These are phyloP conservation scores for Triplophysa dalaica DNA, from an alignment of 2,113 vertebrate species.

Conservation along the genomic window DNA sequence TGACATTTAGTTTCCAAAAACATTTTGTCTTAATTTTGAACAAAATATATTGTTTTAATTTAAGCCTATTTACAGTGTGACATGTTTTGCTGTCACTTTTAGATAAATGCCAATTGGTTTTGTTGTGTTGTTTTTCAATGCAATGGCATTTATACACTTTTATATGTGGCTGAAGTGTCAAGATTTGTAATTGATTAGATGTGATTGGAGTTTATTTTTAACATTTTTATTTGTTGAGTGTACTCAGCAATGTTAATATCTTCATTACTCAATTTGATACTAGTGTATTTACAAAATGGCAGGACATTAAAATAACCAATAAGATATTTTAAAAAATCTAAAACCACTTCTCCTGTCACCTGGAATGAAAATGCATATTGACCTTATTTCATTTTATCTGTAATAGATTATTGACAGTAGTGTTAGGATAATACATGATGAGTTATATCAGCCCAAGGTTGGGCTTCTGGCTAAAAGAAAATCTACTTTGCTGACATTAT, in stretches of 20 bases:
- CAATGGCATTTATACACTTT: no score
- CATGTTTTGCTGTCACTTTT: no score
- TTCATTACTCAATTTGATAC: not conserved
- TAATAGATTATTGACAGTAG: no score
- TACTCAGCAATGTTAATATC: not conserved
- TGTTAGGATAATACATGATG: constrained; percentile 1
- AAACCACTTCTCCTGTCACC: not conserved
- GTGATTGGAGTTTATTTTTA: no score
- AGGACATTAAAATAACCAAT: not conserved
- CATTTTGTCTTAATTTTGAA: no score
- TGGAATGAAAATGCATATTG: not conserved
- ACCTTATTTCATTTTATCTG: not conserved
- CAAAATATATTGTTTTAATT: no score
- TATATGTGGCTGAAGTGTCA: not conserved
- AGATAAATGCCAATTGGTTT: no score
- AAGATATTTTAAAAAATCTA: not conserved
- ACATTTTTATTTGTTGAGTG: not conserved
- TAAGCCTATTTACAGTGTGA: no score
- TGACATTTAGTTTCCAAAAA: no score
- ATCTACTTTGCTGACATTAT: constrained; percentile 9
- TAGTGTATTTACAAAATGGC: not conserved
- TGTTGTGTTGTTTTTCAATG: no score
- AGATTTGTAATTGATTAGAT: not conserved
- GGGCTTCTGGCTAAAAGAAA: not conserved
- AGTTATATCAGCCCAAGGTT: constrained; percentile 12